Base-by-base conservation (phyloP, 53 echinoderm and acorn worm species). In the Apostichopus leukothele region DNA sequence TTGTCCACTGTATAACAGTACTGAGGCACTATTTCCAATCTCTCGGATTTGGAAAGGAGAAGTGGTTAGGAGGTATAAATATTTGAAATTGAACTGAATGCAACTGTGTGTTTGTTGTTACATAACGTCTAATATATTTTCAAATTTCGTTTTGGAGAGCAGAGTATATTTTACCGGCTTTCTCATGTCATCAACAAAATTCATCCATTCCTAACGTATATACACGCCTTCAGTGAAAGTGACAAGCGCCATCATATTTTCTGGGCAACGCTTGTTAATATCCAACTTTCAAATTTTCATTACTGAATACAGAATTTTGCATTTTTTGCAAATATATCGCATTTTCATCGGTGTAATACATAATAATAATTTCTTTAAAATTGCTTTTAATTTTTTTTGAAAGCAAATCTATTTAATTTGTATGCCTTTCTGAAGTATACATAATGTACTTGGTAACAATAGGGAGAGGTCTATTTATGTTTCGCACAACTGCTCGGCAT, bases 381-480 rank as follows among this genome's bases (percentile, higher is more conserved):
- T 71, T 16, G 68, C 13, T 6, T n/a, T 0, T 18, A 16, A 4
- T 6, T 1, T 18, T 18, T 71, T 71, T n/a, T 4, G 4, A 71
- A 16, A 6, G 18, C 6, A 18, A 16, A 71, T 3, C 13, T 16
- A 6, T 14, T 71, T 18, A 71, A 71, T n/a, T 18, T 71, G 20
- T 18, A 71, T 6, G 18, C 20, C 71, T 71, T 71, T 18, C 71
- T 71, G 0, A 71, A 19, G 71, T 16, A 5, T 16, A 19, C 1
- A 71, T 71, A 71, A 71, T 71, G 71, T 85, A 85, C 85, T 63
- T 85, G 85, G 85, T 67, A 63, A 85, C 85, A 85, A 23, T 85
- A 27, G 85, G 85, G 85, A 85, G 85, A 85, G 85, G 85, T 85
- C 85, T 85, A 85, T 85, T 85, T 85, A 85, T 85, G 85, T 85